Evolutionary conservation across 2,888 invertebrate species (phyloP), one percentile per base, ranked within the genome.

Genomic region (Ariolimax columbianus): DNA sequence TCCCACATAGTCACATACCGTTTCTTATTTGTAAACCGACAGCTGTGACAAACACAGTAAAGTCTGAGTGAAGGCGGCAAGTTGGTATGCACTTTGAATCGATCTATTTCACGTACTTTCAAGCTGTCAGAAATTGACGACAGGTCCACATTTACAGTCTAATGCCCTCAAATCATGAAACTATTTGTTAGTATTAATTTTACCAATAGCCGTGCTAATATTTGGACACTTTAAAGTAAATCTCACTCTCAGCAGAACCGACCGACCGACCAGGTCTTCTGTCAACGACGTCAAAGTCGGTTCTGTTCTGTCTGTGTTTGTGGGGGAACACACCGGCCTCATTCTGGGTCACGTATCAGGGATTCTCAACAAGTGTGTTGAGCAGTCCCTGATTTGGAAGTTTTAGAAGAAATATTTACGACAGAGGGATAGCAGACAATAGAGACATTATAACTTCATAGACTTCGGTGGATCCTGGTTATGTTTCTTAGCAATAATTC

Each of bases 61-160:
- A 55, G n/a, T 63, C 59, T 63, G n/a, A 63, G 59, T 23, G 55
- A 47, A n/a, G 47, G 55, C 59, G 59, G 59, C 59, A n/a, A 63
- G 59, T n/a, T n/a, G 26, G 3, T 63, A 63, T 2, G 59, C n/a
- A n/a, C n/a, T 63, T 63, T 4, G n/a, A 63, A 55, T 55, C 55
- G 55, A 55, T 55, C 9, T 9, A 55, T 55, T 7, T 63, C 59
- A n/a, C n/a, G 23, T n/a, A 63, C n/a, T 63, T 63, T 63, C n/a
- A 63, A 23, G 59, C n/a, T 63, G 26, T 26, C 1, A 63, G 26
- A 63, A 63, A 55, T 55, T 9, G 55, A 55, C n/a, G n/a, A n/a
- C 3, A 55, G 7, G 3, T 4, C 59, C 23, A n/a, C n/a, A n/a
- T n/a, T n/a, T n/a, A n/a, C n/a, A n/a, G n/a, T n/a, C n/a, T n/a